Base-by-base conservation (phyloP, 2,797 vertebrate genomes). In the Artibeus jamaicensis region DNA sequence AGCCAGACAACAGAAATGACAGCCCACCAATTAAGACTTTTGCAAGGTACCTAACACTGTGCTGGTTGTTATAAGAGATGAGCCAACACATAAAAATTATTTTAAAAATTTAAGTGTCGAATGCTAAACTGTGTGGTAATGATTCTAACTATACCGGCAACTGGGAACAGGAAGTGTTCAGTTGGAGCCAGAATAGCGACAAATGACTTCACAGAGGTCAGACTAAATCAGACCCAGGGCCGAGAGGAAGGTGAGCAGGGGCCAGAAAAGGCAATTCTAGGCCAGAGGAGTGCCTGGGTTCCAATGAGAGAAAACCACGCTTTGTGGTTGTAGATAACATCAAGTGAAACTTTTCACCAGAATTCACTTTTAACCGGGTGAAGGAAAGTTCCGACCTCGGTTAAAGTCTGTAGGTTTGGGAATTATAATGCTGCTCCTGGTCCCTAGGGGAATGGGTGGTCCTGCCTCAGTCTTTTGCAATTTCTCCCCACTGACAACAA, bases 281-380 rank as follows among this genome's bases (percentile, higher is more conserved):
- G 46, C 46, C 46, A 15, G 32, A 53, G 42, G 6, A 39, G 79
- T 6, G 6, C 21, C 26, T 14, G 4, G 32, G 14, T 37, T 67
- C 34, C 53, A 21, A 2, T 29, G 46, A 71, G 65, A 68, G 42
- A 86, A 88, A 62, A 55, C 42, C 24, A 50, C 3, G 76, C 53
- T 59, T 15, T 78, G 76, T 15, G 37, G 34, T n/a, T 48, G 9
- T 32, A 82, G 67, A n/a, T 57, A 81, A n/a, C 7, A 83, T 24
- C 86, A 48, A 12, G 50, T 34, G 85, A 76, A 88, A 44, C 18
- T 81, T 86, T 67, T 73, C 78, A 76, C 62, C n/a, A 78, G 86
- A 90, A 93, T 84, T 86, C 59, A 86, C 76, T 85, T 92, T 94
- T 85, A 37, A 94, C 18, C 39, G 67, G 39, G 48, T 42, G 5